phyloP scores from a whole-genome alignment of 2,888 invertebrate genomes.

The Dynastes maya region DNA sequence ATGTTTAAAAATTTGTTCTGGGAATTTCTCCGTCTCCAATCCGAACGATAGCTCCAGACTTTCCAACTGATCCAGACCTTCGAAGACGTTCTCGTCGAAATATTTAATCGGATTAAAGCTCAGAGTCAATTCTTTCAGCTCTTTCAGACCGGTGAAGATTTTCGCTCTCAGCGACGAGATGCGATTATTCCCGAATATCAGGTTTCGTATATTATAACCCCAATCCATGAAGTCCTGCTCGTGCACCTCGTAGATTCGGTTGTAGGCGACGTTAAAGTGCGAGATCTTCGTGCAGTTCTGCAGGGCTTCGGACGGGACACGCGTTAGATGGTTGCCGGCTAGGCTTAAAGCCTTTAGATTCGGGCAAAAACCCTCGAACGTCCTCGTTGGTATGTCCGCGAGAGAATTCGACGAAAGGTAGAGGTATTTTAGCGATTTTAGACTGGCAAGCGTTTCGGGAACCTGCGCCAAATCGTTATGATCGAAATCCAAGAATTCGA shows the following conservation, averaged over 20 bases:
- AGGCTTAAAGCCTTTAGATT: constrained; percentile 85
- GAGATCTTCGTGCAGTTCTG: constrained; percentile 82
- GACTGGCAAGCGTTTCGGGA: constrained; percentile 80
- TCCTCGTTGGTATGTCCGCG: constrained; percentile 76
- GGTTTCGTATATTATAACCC: constrained; percentile 85
- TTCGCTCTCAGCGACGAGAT: constrained; percentile 82
- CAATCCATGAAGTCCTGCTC: constrained; percentile 85
- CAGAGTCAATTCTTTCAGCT: constrained; percentile 89
- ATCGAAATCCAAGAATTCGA: constrained; percentile 89
- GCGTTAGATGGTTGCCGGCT: constrained; percentile 85
- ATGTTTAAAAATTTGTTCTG: constrained; percentile 83
- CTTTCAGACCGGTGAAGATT: constrained; percentile 81
- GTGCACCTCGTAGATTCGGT: constrained; percentile 84
- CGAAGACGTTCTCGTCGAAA: constrained; percentile 86
- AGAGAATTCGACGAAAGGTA: constrained; percentile 88
- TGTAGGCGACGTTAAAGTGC: constrained; percentile 92
- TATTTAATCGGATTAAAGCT: constrained; percentile 92
- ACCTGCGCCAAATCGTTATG: constrained; percentile 82
- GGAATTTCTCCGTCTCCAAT: constrained; percentile 85
- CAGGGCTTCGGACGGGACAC: constrained; percentile 81
- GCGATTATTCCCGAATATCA: constrained; percentile 88
- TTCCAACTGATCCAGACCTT: constrained; percentile 83
- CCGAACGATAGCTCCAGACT: constrained; percentile 91
- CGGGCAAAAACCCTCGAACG: constrained; percentile 74
- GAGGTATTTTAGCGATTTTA: constrained; percentile 83